These are phyloP conservation scores for Lemur catta DNA, from an alignment of 2,797 vertebrate species.

Conservation along the genomic window DNA sequence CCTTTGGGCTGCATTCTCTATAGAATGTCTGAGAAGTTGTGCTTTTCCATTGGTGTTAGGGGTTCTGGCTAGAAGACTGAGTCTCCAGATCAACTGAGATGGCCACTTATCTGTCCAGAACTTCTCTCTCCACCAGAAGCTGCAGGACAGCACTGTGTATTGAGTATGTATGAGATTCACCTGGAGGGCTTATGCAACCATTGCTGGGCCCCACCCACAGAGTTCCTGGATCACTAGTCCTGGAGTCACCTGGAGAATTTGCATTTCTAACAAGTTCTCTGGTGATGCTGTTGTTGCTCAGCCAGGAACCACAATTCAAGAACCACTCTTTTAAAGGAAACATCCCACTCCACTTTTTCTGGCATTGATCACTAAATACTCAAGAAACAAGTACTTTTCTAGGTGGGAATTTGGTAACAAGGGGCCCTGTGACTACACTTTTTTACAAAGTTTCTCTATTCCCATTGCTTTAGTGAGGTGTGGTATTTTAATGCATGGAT, in stretches of 20 bases:
- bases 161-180: background rate
- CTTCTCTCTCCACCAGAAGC: background rate
- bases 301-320: background rate
- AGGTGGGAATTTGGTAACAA: background rate
- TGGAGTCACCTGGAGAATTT: background rate
- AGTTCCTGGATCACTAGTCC: background rate
- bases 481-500: background rate
- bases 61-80: background rate
- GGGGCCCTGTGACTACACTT: background rate
- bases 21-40: background rate
- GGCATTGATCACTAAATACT: background rate
- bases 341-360: background rate
- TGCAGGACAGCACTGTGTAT: background rate
- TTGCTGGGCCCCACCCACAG: background rate
- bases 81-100: background rate
- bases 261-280: background rate
- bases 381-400: conserved; percentile 17
- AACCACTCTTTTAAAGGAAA: background rate
- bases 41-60: background rate
- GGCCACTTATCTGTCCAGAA: background rate
- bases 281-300: background rate
- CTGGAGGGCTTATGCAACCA: background rate
- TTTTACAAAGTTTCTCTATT: background rate
- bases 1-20: background rate
- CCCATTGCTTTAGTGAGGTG: background rate